phyloP scores from a whole-genome alignment of 2,113 vertebrate genomes.

The Coptodon bakossiorum region DNA sequence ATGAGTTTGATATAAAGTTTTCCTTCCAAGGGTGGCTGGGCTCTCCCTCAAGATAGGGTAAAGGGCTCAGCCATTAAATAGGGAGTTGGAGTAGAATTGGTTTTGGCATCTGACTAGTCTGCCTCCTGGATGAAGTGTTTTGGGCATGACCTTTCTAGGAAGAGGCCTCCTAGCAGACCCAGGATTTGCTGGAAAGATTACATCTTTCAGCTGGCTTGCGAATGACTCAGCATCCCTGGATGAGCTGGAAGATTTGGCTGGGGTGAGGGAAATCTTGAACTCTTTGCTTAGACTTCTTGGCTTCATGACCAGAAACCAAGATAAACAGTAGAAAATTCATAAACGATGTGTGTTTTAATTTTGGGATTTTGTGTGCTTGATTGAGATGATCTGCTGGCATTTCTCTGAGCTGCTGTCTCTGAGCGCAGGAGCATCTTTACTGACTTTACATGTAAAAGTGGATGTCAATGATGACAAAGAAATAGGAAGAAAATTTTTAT shows the following conservation, averaged over 20 bases:
- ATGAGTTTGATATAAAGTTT: neutral
- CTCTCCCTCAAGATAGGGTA: neutral
- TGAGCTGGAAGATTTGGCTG: too few species aligned
- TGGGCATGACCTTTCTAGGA: neutral
- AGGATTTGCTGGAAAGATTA: neutral
- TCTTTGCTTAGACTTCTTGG: neutral
- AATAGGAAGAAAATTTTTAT: neutral
- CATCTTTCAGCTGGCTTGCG: neutral
- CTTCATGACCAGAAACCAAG: neutral
- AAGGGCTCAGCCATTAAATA: neutral
- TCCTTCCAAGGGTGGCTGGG: neutral
- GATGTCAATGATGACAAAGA: neutral
- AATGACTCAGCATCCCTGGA: neutral
- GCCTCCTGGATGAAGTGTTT: neutral
- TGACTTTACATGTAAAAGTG: neutral
- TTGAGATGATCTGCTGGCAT: neutral
- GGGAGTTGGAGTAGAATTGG: neutral
- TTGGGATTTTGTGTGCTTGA: neutral
- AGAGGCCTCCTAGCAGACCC: neutral
- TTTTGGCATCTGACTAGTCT: neutral
- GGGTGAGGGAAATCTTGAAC: too few species aligned
- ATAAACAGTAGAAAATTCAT: neutral
- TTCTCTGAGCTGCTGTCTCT: neutral
- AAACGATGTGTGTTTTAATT: neutral
- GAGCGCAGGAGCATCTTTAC: neutral